These are phyloP conservation scores for Tubulanus polymorphus DNA, from an alignment of 2,888 invertebrate species.

Conservation along the genomic window DNA sequence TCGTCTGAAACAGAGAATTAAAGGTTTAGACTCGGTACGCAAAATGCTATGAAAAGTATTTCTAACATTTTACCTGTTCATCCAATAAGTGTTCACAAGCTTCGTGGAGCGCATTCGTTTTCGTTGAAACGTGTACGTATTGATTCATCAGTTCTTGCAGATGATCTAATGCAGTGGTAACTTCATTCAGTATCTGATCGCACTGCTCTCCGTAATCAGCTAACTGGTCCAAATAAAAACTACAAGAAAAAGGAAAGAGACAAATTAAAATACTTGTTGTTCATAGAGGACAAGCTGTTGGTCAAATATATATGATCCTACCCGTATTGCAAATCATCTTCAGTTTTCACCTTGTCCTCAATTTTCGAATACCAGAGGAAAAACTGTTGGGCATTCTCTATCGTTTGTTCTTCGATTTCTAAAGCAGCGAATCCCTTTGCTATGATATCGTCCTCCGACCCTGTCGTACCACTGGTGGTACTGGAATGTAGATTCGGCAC, in stretches of 20 bases:
- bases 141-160: constrained; percentile 70
- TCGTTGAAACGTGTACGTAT: constrained; percentile 82
- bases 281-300: not conserved
- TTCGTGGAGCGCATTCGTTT: constrained; percentile 85
- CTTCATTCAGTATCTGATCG: constrained; percentile 57
- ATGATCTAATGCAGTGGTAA: constrained; percentile 68
- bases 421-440: constrained; percentile 19
- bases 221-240: constrained; percentile 67
- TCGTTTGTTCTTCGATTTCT: constrained; percentile 30
- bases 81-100: constrained; percentile 87
- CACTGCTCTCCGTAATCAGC: constrained; percentile 48
- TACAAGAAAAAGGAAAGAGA: constrained; percentile 16
- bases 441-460: constrained; percentile 5
- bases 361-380: constrained; percentile 72
- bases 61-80: constrained; percentile 62
- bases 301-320: constrained; percentile 27
- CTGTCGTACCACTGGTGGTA: too few relatives aligned
- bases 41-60: not conserved
- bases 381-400: constrained; percentile 59
- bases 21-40: not conserved
- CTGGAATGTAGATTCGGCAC: constrained; percentile 16
- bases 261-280: not conserved
- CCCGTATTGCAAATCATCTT: constrained; percentile 67
- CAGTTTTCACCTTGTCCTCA: constrained; percentile 67
- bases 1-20: constrained; percentile 59